Base-by-base conservation (phyloP, 2,888 invertebrate genomes). In the Gisinianus flammeolus region DNA sequence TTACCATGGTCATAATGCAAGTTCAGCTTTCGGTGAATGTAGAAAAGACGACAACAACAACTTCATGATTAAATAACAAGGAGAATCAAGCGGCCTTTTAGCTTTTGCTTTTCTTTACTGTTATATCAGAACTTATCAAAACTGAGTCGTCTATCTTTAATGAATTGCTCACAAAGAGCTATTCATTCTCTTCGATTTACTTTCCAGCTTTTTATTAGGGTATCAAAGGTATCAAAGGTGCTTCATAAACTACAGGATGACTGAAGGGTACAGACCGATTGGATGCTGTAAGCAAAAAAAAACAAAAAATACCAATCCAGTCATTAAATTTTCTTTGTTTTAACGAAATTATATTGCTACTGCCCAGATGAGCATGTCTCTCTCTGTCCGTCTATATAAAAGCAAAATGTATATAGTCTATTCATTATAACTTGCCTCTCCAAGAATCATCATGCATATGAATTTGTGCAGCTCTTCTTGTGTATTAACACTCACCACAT, bases 381-480 rank as follows among this genome's bases (percentile, higher is more conserved):
- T 68, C n/a, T 10, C n/a, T 44, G 6, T 24, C 70, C 26, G 44
- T 62, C 62, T 62, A n/a, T 6, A 24, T n/a, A 35, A 35, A 35
- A 8, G 5, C 35, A 35, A 35, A 44, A 24, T 58, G 24, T 22
- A 58, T 8, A 58, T 24, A 24, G 24, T 22, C 44, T 44, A 10
- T 16, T 44, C 44, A 44, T 44, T 44, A 44, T 10, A 6, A 44
- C 69, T 68, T 35, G 69, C 76, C 76, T 94, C 90, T 0, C 91
- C 91, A 84, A 92, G 91, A 86, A 93, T 89, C 89, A 96, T 91
- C 52, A 93, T 92, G 0, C 93, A 91, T 85, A 93, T 89, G 94
- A 95, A 95, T 80, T 91, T 91, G 22, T 93, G 90, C 84, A 93
- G 91, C 82, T 93, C 92, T 68, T 93, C 91, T 74, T 91, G 91